A percentile compares a stretch with the other conserved stretches of the same genome.
Evolutionary conservation across 23 tunicate genomes (phyloP).

Genomic region (Diplosoma virens): DNA sequence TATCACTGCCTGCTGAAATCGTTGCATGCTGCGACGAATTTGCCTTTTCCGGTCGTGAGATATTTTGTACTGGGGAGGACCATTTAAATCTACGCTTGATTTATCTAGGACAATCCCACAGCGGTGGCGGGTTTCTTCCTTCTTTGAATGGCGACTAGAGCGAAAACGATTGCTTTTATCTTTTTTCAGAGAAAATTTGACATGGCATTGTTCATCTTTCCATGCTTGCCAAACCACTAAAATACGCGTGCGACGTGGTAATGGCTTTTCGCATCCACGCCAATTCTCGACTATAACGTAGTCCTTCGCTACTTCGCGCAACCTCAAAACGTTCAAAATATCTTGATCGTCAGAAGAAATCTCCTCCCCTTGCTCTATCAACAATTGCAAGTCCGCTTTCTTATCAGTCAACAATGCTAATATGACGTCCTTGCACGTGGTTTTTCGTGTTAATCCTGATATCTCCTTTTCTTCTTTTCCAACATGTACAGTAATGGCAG

Average conservation of each 20-base stretch:
- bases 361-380: not conserved
- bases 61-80: slow-evolving; percentile 52
- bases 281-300: slow-evolving; percentile 93
- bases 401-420: slow-evolving; percentile 50
- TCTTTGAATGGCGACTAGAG: slow-evolving; percentile 12
- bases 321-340: slow-evolving; percentile 18
- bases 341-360: not conserved
- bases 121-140: not conserved
- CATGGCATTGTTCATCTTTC: slow-evolving; percentile 96
- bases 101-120: not conserved
- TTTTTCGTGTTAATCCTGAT: slow-evolving; percentile 76
- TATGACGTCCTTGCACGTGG: slow-evolving; percentile 83
- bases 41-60: slow-evolving; percentile 73
- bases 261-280: slow-evolving; percentile 91
- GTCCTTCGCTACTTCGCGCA: slow-evolving; percentile 64
- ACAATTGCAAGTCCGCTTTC: not conserved
- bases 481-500: slow-evolving; percentile 79
- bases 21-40: slow-evolving; percentile 70
- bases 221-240: slow-evolving; percentile 96
- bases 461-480: slow-evolving; percentile 79
- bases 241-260: slow-evolving; percentile 82
- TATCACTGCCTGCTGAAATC: slow-evolving; percentile 81
- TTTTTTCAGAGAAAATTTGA: slow-evolving; percentile 77
- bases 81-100: not conserved
- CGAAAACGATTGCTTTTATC: slow-evolving; percentile 32